Conservation (phyloP, 1,140 invertebrate species). For the Copidosoma floridanum region DNA sequence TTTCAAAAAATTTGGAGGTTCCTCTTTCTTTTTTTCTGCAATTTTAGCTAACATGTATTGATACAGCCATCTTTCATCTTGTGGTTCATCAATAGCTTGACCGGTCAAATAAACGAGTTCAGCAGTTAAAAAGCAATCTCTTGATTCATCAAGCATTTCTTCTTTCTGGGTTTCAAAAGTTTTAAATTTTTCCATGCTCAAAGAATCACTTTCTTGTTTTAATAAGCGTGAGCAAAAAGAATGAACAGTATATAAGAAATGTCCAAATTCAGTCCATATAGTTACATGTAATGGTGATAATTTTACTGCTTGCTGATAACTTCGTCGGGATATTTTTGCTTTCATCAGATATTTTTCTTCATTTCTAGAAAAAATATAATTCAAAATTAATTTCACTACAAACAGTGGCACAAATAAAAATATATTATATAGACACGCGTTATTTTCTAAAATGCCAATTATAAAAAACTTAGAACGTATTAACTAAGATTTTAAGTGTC, state of each 20-base stretch:
- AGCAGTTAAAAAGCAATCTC: slow-evolving; percentile 75
- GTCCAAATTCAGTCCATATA: slow-evolving; percentile 87
- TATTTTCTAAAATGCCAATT: too few species aligned
- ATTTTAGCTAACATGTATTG: slow-evolving; percentile 94
- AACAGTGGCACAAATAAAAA: too few species aligned
- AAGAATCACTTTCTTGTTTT: slow-evolving; percentile 73
- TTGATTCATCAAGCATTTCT: slow-evolving; percentile 72
- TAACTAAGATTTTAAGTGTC: too few species aligned
- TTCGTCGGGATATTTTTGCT: slow-evolving; percentile 70
- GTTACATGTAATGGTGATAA: slow-evolving; percentile 70
- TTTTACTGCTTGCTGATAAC: slow-evolving; percentile 75
- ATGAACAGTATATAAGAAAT: slow-evolving; percentile 82
- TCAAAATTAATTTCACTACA: background rate
- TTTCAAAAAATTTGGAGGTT: slow-evolving; percentile 71
- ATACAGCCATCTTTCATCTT: slow-evolving; percentile 83
- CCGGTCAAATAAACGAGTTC: slow-evolving; percentile 60
- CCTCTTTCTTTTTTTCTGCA: slow-evolving; percentile 75
- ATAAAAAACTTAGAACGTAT: too few species aligned
- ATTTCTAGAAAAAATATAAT: slow-evolving; percentile 53
- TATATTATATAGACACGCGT: too few species aligned
- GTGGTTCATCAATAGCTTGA: slow-evolving; percentile 44
- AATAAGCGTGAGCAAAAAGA: slow-evolving; percentile 82
- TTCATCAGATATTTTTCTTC: slow-evolving; percentile 71
- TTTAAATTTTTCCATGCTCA: slow-evolving; percentile 77
- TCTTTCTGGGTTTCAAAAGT: slow-evolving; percentile 74